Evolutionary conservation across 2,888 invertebrate genomes (phyloP), one percentile per base, ranked within the genome.

Genomic region (Octonoba sinensis): DNA sequence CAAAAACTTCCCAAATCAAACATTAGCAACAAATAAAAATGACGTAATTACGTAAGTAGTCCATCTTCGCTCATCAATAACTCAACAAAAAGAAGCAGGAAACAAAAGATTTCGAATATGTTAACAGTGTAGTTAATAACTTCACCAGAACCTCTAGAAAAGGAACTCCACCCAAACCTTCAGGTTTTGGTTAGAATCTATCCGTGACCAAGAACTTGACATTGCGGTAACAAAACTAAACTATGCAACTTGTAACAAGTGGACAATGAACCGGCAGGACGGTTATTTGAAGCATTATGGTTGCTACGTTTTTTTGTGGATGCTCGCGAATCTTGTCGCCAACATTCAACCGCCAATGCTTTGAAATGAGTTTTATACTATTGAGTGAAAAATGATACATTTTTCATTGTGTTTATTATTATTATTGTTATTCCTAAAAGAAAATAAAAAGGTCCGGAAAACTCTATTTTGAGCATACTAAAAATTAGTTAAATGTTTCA

Each of bases 171-270:
- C 74, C 74, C 66, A 59, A 59, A 66, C 56, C 54, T 36, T 20
- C 57, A 57, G 62, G 60, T 57, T 75, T 59, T 59, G 46, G 18
- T 49, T 60, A 44, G 20, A 27, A 24, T 62, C 13, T 15, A 66
- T 66, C 65, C 47, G 47, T 59, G 66, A 67, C 47, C 74, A 75
- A 75, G 66, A 75, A 67, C 74, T 75, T 75, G 74, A 75, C 74
- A 75, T 44, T 62, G 20, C 64, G 44, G 65, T 57, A 65, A 74
- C 74, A 75, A 66, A 75, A 67, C 66, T 54, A 64, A 75, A 75
- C 60, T 59, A 71, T 57, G 18, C 46, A 49, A 75, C 66, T 66
- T 57, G 57, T 73, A 36, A 72, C 49, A 73, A 64, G 62, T 73
- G 64, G 73, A 66, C 66, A 74, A 57, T 57, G 47, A 74, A 72